These are phyloP conservation scores for Catostylus mosaicus DNA, from an alignment of 30 jellyfish, hydroid and myxozoan species.

Conservation along the genomic window DNA sequence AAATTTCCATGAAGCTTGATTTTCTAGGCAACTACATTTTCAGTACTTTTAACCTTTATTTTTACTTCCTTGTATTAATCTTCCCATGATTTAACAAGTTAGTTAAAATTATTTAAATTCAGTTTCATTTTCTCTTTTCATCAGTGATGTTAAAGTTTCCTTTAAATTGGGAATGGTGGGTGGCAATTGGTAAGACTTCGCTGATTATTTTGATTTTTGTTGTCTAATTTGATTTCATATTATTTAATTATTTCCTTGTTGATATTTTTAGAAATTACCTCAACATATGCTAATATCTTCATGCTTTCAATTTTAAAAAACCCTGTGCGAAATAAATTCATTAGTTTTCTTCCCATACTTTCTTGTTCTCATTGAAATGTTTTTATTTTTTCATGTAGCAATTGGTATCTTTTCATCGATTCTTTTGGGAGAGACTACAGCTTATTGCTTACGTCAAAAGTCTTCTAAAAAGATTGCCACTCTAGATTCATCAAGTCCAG, in stretches of 20 bases:
- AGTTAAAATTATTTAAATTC: background rate
- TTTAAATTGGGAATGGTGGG: slow-evolving; percentile 73
- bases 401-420: slow-evolving; percentile 3
- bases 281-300: too few species aligned
- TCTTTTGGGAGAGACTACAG: background rate
- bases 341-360: background rate
- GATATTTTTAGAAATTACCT: too few species aligned
- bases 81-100: too few species aligned
- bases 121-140: background rate
- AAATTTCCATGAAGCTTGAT: too few species aligned
- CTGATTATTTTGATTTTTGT: background rate
- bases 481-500: background rate
- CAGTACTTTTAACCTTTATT: too few species aligned
- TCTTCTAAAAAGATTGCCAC: background rate
- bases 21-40: too few species aligned
- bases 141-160: slow-evolving; percentile 60
- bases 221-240: background rate
- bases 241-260: too few species aligned
- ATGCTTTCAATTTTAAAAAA: too few species aligned
- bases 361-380: background rate
- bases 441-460: slow-evolving; percentile 8
- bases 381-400: background rate
- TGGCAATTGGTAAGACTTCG: slow-evolving; percentile 43
- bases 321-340: too few species aligned
- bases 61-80: too few species aligned